A percentile compares a stretch with the other conserved stretches of the same genome.
Conservation (phyloP, 2,888 invertebrate species). For the Tiliacea aurago region DNA sequence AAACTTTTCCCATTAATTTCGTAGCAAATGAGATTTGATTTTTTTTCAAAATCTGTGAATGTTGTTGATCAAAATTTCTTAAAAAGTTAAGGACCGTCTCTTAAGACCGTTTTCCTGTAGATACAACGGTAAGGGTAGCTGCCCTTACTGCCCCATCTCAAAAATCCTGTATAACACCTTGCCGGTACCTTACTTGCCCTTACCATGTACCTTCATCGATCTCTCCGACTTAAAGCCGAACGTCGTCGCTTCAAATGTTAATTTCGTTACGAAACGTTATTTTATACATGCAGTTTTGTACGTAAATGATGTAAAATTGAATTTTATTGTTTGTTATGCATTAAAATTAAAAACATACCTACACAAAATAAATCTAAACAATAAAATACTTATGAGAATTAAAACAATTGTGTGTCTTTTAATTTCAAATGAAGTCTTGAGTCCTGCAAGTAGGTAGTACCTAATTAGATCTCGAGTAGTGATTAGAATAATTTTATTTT, state of each 20-base stretch:
- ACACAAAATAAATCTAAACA: conserved; percentile 35
- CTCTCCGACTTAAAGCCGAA: background rate
- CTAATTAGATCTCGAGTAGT: background rate
- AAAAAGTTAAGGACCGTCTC: too few species aligned
- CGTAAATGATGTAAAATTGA: conserved; percentile 7
- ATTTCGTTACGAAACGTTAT: background rate
- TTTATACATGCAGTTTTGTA: conserved; percentile 14
- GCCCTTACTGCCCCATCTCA: too few species aligned
- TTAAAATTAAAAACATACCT: conserved; percentile 32
- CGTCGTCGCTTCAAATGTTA: background rate
- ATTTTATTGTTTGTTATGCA: conserved; percentile 28
- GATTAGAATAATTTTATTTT: background rate
- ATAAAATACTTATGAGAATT: conserved; percentile 52
- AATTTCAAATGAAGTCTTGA: background rate
- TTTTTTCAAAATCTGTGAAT: too few species aligned
- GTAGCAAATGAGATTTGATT: too few species aligned
- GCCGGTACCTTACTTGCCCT: too few species aligned
- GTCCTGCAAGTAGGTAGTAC: background rate
- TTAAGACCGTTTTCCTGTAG: too few species aligned
- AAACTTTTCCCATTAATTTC: too few species aligned
- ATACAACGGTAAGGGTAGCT: too few species aligned
- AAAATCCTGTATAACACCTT: too few species aligned
- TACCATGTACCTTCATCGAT: background rate
- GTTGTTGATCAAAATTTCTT: too few species aligned
- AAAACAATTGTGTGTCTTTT: background rate